These are phyloP conservation scores for Styela plicata DNA, from an alignment of 23 tunicate species.

Conservation along the genomic window DNA sequence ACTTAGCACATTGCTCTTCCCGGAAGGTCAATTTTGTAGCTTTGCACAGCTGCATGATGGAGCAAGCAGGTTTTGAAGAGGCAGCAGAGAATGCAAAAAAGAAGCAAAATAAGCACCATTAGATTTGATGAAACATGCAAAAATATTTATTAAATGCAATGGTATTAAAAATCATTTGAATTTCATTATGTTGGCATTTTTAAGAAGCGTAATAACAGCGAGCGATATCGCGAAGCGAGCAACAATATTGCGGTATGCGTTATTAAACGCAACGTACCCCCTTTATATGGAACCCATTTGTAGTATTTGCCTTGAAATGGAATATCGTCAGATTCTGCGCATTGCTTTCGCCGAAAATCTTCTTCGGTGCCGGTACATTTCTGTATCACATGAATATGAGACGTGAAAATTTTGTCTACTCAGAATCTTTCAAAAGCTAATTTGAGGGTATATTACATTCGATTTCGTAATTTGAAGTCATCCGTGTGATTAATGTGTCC, in stretches of 20 bases:
- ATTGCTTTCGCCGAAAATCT: conserved; percentile 68
- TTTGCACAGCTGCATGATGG: conserved; percentile 28
- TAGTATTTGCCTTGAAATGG: conserved; percentile 73
- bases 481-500: neutral
- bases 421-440: neutral
- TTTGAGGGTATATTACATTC: neutral
- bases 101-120: neutral
- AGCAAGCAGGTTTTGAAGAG: neutral
- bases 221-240: neutral
- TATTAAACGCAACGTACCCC: conserved; percentile 17
- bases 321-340: conserved; percentile 65
- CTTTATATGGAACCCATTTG: conserved; percentile 77
- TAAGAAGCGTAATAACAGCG: neutral
- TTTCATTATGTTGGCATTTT: neutral
- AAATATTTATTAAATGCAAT: too few relatives aligned
- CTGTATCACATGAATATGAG: neutral
- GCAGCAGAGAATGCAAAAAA: conserved; percentile 16
- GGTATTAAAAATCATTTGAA: neutral
- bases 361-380: neutral
- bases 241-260: neutral
- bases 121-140: neutral
- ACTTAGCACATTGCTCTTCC: conserved; percentile 79
- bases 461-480: neutral
- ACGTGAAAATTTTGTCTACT: too few relatives aligned
- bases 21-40: conserved; percentile 46